Conservation (phyloP, 2,113 vertebrate species). For the Orthochromis indermauri region DNA sequence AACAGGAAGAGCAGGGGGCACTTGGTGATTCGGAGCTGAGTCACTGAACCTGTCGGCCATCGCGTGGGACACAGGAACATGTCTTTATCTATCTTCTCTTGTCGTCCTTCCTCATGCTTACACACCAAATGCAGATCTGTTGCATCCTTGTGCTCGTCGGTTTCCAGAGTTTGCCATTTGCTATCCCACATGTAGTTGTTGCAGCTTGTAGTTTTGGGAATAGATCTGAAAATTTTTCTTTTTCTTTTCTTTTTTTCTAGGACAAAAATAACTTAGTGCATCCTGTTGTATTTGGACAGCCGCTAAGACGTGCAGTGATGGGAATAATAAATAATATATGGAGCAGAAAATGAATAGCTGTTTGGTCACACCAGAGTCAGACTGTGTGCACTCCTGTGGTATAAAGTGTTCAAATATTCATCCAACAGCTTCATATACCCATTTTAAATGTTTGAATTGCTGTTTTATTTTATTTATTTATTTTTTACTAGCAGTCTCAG, state of each 20-base stretch:
- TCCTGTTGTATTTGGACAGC: too few relatives aligned
- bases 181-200: neutral
- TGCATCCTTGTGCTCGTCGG: neutral
- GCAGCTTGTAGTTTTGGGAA: neutral
- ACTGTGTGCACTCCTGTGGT: neutral
- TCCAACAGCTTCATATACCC: constrained; percentile 10
- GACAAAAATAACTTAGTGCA: neutral
- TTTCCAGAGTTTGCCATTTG: neutral
- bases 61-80: neutral
- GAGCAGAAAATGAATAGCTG: neutral
- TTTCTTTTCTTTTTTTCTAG: neutral
- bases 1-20: neutral
- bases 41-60: neutral
- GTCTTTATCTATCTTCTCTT: neutral
- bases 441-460: constrained; percentile 1
- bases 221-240: neutral
- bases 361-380: neutral
- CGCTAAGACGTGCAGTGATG: neutral
- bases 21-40: neutral
- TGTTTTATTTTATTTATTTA: neutral
- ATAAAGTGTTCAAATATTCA: neutral
- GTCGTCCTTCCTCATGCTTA: neutral
- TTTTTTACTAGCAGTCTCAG: neutral
- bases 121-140: neutral
- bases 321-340: neutral